Evolutionary conservation across 2,888 invertebrate species (phyloP), one percentile per base, ranked within the genome.

Genomic region (Heliconius hortense): DNA sequence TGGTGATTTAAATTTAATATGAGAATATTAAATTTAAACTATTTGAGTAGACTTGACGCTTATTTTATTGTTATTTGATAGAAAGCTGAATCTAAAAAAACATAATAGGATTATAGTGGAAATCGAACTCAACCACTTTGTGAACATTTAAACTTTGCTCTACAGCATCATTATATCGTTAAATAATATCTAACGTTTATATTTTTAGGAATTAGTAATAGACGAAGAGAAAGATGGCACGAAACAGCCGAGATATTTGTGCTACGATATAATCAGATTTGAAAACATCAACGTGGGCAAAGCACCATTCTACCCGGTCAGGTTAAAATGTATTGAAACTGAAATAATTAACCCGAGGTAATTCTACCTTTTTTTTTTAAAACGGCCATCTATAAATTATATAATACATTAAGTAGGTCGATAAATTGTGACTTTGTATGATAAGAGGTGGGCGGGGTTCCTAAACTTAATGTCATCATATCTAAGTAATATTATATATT

Each of bases 181-280:
- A 10, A 62, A 35, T n/a, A 35, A 35, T 26, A 53, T 56, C 10
- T 35, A 76, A 94, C 24, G 13, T 24, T 56, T 10, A 31, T 7
- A 56, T 56, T 56, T 94, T 66, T 87, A 98, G 98, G 99, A 99
- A 95, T 98, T 99, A 98, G 98, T 99, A 18, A 96, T 98, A 80
- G 99, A 99, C 87, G 97, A 96, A 90, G 96, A 96, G 21, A 90
- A 96, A 15, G 97, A 71, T 39, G 71, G 96, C 0, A 91, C 95
- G 82, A 95, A 96, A 77, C 96, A 97, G 82, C 98, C 99, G 0
- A 95, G 99, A 66, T 99, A 97, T 89, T 95, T 99, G 78, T 97
- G 98, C 64, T 99, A 99, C 86, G 99, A 99, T 86, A 96, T 99
- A 74, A 95, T 99, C 56, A 95, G 95, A 84, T 97, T 97, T 84